phyloP scores from a whole-genome alignment of 2,797 vertebrate species.

The Lerista edwardsae region DNA sequence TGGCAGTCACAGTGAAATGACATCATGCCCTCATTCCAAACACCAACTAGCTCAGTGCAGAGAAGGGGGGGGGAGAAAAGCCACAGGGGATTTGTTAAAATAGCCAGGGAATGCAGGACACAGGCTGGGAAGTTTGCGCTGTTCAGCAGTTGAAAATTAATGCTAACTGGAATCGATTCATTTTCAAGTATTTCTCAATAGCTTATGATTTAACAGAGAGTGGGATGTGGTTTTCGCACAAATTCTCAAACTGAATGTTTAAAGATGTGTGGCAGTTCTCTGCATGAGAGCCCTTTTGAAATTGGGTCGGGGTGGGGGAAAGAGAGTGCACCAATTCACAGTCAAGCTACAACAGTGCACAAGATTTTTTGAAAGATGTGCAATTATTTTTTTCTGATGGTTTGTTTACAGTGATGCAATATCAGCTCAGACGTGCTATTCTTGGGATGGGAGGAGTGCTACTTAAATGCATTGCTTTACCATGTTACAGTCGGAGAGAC shows the following conservation, averaged over 20 bases:
- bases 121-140: not conserved
- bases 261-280: not conserved
- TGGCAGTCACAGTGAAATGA: conserved; percentile 57
- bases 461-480: no score
- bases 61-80: not conserved
- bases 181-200: conserved; percentile 18
- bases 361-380: no score
- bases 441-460: no score
- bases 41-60: conserved; percentile 11
- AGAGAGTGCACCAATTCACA: no score
- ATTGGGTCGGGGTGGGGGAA: no score
- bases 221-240: not conserved
- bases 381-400: no score
- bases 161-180: conserved; percentile 11
- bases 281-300: no score
- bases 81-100: conserved; percentile 54
- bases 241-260: not conserved
- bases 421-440: no score
- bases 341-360: no score
- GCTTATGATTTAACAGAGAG: conserved; percentile 14
- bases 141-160: not conserved
- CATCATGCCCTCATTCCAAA: conserved; percentile 64
- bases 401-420: no score
- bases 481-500: no score
- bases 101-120: conserved; percentile 15